A percentile compares a stretch with the other conserved stretches of the same genome.
phyloP scores from a whole-genome alignment of 2,113 vertebrate species.

The Menidia beryllina region DNA sequence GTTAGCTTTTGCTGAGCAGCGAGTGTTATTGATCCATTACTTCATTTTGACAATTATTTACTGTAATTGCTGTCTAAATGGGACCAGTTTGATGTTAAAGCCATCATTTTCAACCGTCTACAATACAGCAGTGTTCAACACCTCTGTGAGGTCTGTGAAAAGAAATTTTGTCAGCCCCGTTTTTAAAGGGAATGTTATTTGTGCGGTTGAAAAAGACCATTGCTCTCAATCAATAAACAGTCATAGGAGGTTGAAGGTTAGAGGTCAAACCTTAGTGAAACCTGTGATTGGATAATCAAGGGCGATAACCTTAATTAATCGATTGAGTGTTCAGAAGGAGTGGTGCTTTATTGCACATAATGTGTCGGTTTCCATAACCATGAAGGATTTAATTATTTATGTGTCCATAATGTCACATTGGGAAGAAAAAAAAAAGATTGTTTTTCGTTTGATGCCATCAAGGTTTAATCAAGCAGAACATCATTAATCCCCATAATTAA shows the following conservation, averaged over 20 bases:
- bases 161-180: slow-evolving; percentile 69
- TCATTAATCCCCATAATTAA: slow-evolving; percentile 87
- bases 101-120: slow-evolving; percentile 46
- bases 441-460: slow-evolving; percentile 76
- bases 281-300: slow-evolving; percentile 77
- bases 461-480: slow-evolving; percentile 85
- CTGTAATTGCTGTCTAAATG: slow-evolving; percentile 74
- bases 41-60: slow-evolving; percentile 73
- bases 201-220: slow-evolving; percentile 58
- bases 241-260: slow-evolving; percentile 67
- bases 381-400: slow-evolving; percentile 83
- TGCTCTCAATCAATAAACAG: slow-evolving; percentile 67
- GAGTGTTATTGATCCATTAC: slow-evolving; percentile 60
- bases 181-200: slow-evolving; percentile 49
- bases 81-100: slow-evolving; percentile 41
- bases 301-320: slow-evolving; percentile 75
- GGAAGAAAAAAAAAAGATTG: slow-evolving; percentile 65
- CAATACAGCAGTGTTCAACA: slow-evolving; percentile 55
- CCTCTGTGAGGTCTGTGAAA: slow-evolving; percentile 60
- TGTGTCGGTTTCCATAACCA: slow-evolving; percentile 78
- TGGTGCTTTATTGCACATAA: slow-evolving; percentile 69
- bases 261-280: slow-evolving; percentile 72
- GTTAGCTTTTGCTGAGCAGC: slow-evolving; percentile 57
- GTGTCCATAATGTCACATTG: slow-evolving; percentile 79
- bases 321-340: slow-evolving; percentile 63